These are phyloP conservation scores for Listronotus oregonensis DNA, from an alignment of 1,140 invertebrate species.

Conservation along the genomic window DNA sequence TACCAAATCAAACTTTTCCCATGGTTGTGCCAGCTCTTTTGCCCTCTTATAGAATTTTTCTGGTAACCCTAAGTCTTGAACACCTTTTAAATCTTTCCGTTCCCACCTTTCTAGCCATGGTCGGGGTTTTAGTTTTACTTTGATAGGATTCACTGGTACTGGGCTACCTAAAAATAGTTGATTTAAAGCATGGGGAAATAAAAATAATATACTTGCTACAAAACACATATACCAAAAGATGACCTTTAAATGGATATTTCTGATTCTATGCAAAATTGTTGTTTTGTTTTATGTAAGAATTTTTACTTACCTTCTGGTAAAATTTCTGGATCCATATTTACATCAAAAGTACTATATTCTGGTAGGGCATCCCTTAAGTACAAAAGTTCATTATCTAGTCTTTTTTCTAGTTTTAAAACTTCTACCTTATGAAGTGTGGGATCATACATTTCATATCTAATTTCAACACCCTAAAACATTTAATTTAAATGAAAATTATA, in stretches of 20 bases:
- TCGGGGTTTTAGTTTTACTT: slow-evolving; percentile 81
- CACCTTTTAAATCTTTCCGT: slow-evolving; percentile 75
- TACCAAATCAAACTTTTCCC: slow-evolving; percentile 94
- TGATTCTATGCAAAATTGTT: too few species aligned
- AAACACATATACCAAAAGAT: too few species aligned
- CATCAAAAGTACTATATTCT: slow-evolving; percentile 92
- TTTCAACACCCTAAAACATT: slow-evolving; percentile 60
- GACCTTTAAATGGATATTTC: too few species aligned
- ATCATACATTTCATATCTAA: slow-evolving; percentile 92
- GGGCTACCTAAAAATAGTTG: slow-evolving; percentile 55
- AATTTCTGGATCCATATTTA: slow-evolving; percentile 87
- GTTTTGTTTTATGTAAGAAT: too few species aligned
- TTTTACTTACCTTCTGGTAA: slow-evolving; percentile 67
- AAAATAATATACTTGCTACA: not conserved
- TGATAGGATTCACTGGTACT: slow-evolving; percentile 85
- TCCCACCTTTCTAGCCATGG: slow-evolving; percentile 91
- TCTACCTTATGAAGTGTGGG: slow-evolving; percentile 90
- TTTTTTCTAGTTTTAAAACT: slow-evolving; percentile 88
- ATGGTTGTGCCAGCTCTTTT: slow-evolving; percentile 68
- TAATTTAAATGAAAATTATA: slow-evolving; percentile 15
- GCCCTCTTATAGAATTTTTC: slow-evolving; percentile 66
- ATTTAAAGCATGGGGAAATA: not conserved
- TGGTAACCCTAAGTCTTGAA: slow-evolving; percentile 68
- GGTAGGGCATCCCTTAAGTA: slow-evolving; percentile 93
- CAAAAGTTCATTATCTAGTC: slow-evolving; percentile 86